Conservation (phyloP, 2,888 invertebrate species). For the Proisotoma minuta region DNA sequence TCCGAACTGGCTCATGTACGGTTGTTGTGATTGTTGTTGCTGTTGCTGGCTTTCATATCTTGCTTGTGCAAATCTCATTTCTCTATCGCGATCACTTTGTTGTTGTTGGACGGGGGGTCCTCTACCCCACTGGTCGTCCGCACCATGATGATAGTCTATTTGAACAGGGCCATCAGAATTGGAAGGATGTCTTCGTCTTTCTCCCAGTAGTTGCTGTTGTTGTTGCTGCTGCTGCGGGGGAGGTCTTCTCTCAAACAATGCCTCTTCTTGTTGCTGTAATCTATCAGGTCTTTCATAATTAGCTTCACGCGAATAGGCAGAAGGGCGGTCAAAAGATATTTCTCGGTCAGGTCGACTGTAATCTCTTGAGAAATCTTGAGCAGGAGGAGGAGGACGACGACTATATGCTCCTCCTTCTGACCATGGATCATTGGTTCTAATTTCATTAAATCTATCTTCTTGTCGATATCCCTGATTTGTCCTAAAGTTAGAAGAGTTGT, state of each 20-base stretch:
- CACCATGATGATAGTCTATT: constrained; percentile 20
- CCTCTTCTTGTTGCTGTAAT: neutral
- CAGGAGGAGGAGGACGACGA: too few relatives aligned
- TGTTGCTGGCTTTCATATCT: neutral
- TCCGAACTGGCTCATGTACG: neutral
- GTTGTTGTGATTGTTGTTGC: neutral
- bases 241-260: neutral
- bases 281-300: too few relatives aligned
- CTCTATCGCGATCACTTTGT: neutral
- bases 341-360: too few relatives aligned
- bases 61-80: neutral
- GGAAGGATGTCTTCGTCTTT: constrained; percentile 4
- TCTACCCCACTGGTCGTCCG: constrained; percentile 7
- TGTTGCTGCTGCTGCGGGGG: neutral
- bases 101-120: too few relatives aligned
- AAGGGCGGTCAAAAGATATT: too few relatives aligned
- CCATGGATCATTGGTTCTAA: neutral
- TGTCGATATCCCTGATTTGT: neutral
- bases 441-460: neutral
- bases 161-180: constrained; percentile 8
- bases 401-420: too few relatives aligned
- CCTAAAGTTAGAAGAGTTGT: too few relatives aligned
- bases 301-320: too few relatives aligned
- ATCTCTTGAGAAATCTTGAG: too few relatives aligned
- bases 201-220: too few relatives aligned